A percentile compares a stretch with the other conserved stretches of the same genome.
phyloP scores from a whole-genome alignment of 1,140 invertebrate species.

The Triops longicaudatus region DNA sequence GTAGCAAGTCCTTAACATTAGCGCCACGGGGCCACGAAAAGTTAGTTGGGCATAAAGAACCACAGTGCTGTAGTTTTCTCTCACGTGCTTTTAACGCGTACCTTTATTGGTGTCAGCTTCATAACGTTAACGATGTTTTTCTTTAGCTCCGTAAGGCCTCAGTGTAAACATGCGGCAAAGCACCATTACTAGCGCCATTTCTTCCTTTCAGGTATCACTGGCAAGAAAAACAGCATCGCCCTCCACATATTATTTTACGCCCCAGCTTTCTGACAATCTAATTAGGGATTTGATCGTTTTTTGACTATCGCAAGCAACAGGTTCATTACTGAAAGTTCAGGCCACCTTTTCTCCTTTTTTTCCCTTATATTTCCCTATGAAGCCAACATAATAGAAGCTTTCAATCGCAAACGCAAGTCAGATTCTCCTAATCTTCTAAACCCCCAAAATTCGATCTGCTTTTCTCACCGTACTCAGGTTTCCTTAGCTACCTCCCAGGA shows the following conservation, averaged over 20 bases:
- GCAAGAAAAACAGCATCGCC: not conserved
- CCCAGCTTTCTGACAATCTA: not conserved
- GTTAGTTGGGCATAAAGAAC: not conserved
- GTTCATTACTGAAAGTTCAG: not conserved
- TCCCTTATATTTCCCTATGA: too few species aligned
- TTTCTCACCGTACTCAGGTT: not conserved
- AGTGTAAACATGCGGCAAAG: not conserved
- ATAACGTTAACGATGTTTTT: conserved; percentile 8
- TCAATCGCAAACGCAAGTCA: too few species aligned
- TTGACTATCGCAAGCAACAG: not conserved
- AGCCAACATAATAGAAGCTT: too few species aligned
- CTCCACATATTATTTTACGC: not conserved
- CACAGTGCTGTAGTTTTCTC: not conserved
- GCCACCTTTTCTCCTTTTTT: too few species aligned
- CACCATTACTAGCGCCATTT: not conserved
- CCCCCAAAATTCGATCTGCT: not conserved
- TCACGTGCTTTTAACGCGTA: not conserved
- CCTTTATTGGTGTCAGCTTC: not conserved
- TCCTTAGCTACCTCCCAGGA: not conserved
- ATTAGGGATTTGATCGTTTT: not conserved
- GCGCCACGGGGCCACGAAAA: too few species aligned
- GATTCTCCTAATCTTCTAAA: not conserved
- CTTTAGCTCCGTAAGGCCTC: not conserved
- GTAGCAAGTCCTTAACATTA: too few species aligned
- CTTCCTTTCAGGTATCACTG: too few species aligned